These are phyloP conservation scores for Ambastaia sidthimunki DNA, from an alignment of 2,797 vertebrate species.

Conservation along the genomic window DNA sequence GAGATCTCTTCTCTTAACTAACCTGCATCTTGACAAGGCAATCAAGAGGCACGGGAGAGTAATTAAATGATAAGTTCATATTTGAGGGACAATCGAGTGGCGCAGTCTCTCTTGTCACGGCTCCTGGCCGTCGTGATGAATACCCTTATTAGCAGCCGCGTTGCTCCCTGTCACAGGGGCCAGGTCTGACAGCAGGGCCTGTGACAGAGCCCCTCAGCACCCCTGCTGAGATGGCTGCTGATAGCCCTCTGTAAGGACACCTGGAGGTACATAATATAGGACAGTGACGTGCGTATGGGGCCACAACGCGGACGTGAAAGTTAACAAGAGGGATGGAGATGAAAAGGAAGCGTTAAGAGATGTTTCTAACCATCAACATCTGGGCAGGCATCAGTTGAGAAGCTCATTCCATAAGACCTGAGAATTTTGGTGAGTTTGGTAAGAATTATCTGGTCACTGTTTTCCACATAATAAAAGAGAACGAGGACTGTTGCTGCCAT, in stretches of 20 bases:
- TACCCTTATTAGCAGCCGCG: conserved; percentile 88
- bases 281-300: conserved; percentile 45
- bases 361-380: background rate
- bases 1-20: conserved; percentile 87
- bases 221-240: conserved; percentile 57
- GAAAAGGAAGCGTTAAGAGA: conserved; percentile 13
- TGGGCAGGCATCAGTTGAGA: background rate
- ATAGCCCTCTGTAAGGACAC: conserved; percentile 61
- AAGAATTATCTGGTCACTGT: too few relatives aligned
- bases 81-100: conserved; percentile 85
- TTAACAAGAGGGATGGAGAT: conserved; percentile 40
- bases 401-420: background rate
- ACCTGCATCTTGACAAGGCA: conserved; percentile 85
- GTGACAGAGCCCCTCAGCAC: conserved; percentile 41
- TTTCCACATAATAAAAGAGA: too few relatives aligned
- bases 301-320: conserved; percentile 38
- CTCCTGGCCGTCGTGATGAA: conserved; percentile 82
- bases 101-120: conserved; percentile 68
- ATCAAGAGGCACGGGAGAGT: conserved; percentile 79
- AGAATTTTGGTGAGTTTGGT: too few relatives aligned
- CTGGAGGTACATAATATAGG: conserved; percentile 58
- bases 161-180: conserved; percentile 77
- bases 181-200: conserved; percentile 70
- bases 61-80: conserved; percentile 96
- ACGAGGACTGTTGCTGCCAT: too few relatives aligned